phyloP scores from a whole-genome alignment of 1,140 invertebrate species.

The Panulirus ornatus region DNA sequence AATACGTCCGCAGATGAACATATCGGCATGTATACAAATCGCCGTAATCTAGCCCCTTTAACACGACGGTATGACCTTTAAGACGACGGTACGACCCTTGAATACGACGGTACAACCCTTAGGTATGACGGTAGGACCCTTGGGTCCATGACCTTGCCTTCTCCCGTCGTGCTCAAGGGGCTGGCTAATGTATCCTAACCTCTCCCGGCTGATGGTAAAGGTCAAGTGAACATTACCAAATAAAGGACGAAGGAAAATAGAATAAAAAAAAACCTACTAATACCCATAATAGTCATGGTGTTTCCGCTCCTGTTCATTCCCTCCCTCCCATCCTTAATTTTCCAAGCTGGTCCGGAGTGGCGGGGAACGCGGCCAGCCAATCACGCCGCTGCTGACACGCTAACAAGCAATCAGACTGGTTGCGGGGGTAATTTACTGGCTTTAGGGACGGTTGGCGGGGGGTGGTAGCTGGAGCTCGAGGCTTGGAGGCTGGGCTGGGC shows the following conservation, averaged over 20 bases:
- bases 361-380: neutral
- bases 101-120: too few species aligned
- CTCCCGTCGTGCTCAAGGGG: too few species aligned
- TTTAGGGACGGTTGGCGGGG: neutral
- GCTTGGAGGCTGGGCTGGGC: neutral
- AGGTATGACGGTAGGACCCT: too few species aligned
- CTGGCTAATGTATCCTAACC: neutral
- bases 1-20: too few species aligned
- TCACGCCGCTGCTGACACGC: conserved; percentile 12
- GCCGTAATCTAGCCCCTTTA: too few species aligned
- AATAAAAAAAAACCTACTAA: neutral
- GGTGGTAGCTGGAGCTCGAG: neutral
- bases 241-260: neutral
- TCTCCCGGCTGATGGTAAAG: neutral
- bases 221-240: neutral
- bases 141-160: too few species aligned
- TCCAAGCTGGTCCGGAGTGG: neutral
- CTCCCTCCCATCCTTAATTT: neutral
- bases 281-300: neutral
- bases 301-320: neutral
- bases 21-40: too few species aligned
- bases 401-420: conserved; percentile 12
- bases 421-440: neutral
- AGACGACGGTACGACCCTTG: too few species aligned
- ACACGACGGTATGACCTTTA: too few species aligned